phyloP scores from a whole-genome alignment of 2,797 vertebrate genomes.

The Melanotaenia pygmaea region DNA sequence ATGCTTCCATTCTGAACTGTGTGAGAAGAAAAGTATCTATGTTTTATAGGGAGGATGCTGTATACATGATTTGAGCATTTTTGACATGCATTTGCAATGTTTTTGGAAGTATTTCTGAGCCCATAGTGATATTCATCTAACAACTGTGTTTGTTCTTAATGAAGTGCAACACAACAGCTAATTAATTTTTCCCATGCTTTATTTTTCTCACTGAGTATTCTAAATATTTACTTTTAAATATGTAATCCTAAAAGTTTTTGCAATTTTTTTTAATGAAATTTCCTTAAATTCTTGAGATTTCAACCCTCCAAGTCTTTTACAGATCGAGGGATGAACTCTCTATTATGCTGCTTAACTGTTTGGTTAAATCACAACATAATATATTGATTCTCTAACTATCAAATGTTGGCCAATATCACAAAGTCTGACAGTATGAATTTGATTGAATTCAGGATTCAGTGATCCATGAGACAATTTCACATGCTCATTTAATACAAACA shows the following conservation, averaged over 20 bases:
- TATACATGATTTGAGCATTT: background rate
- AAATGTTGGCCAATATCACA: too few relatives aligned
- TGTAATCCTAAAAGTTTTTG: background rate
- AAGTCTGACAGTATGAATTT: too few relatives aligned
- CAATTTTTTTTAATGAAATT: too few relatives aligned
- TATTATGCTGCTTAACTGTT: background rate
- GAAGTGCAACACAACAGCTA: background rate
- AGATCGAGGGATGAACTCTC: too few relatives aligned
- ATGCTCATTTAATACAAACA: too few relatives aligned
- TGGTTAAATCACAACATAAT: too few relatives aligned
- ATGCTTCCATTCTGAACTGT: background rate
- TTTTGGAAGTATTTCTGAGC: background rate
- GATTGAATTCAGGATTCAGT: too few relatives aligned
- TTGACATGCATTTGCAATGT: background rate
- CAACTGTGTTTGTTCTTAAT: background rate
- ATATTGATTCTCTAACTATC: too few relatives aligned
- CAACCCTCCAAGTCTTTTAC: too few relatives aligned
- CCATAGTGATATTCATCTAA: background rate
- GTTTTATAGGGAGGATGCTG: background rate
- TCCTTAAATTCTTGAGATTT: too few relatives aligned
- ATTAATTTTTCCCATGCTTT: background rate
- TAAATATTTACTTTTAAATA: background rate
- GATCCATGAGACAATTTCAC: too few relatives aligned
- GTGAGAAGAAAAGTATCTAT: background rate
- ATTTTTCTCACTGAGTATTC: background rate